A percentile compares a stretch with the other conserved stretches of the same genome.
Conservation (phyloP, 2,797 vertebrate species). For the Paramormyrops hopkinsi region DNA sequence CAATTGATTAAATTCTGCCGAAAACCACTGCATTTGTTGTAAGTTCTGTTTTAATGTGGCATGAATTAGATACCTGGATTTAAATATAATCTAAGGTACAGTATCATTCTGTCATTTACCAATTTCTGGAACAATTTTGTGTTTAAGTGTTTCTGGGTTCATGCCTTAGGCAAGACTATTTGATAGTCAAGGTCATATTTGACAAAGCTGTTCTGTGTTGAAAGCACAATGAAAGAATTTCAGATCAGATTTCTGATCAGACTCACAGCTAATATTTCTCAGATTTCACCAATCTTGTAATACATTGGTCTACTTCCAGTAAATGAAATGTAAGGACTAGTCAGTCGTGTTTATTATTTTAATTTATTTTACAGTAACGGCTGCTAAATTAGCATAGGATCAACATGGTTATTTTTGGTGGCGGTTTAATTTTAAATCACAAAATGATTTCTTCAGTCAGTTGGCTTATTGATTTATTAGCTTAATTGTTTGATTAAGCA, state of each 20-base stretch:
- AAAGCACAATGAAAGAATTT: neutral
- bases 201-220: neutral
- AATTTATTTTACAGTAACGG: neutral
- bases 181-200: neutral
- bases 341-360: neutral
- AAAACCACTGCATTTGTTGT: neutral
- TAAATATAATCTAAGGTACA: neutral
- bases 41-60: neutral
- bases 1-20: neutral
- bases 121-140: neutral
- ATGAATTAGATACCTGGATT: neutral
- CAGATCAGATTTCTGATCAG: neutral
- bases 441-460: neutral
- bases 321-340: neutral
- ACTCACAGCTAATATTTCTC: neutral
- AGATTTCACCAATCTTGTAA: neutral
- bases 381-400: neutral
- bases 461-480: neutral
- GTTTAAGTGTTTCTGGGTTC: neutral
- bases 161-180: neutral
- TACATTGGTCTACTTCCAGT: neutral
- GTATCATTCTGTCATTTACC: neutral
- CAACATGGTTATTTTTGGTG: neutral
- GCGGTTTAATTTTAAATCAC: neutral
- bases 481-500: neutral